A percentile compares a stretch with the other conserved stretches of the same genome.
Conservation (phyloP, 2,888 invertebrate genomes). For the Subacronicta megacephala region DNA sequence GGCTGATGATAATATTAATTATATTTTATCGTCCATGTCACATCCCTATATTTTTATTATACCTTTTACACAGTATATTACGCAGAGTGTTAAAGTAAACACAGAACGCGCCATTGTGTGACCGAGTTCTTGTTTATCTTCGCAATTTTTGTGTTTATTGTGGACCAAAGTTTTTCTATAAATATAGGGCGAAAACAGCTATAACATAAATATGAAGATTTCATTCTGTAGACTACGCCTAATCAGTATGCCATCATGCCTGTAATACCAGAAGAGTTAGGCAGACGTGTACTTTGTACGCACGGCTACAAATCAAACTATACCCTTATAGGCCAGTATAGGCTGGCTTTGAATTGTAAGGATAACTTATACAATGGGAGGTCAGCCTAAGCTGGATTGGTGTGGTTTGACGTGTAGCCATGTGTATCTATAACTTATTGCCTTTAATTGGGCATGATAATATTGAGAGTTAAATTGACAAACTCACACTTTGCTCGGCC, state of each 20-base stretch:
- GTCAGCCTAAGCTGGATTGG: too few relatives aligned
- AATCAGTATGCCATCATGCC: constrained; percentile 18
- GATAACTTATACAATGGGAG: too few relatives aligned
- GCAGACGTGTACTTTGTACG: too few relatives aligned
- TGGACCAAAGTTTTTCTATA: constrained; percentile 31
- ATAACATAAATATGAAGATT: constrained; percentile 32
- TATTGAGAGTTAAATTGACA: too few relatives aligned
- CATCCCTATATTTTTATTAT: constrained; percentile 38
- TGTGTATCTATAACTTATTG: too few relatives aligned
- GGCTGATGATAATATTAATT: background rate
- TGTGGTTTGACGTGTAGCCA: too few relatives aligned
- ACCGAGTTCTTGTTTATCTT: constrained; percentile 39
- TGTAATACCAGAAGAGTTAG: too few relatives aligned
- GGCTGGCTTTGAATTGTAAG: too few relatives aligned
- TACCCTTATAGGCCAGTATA: too few relatives aligned
- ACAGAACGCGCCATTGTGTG: constrained; percentile 19
- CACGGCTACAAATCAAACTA: too few relatives aligned
- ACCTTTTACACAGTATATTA: constrained; percentile 29
- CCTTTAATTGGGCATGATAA: too few relatives aligned
- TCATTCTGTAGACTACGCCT: constrained; percentile 2
- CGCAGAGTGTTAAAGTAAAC: constrained; percentile 39
- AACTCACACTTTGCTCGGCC: too few relatives aligned
- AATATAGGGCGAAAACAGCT: constrained; percentile 6
- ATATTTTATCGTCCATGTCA: background rate
- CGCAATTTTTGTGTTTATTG: constrained; percentile 38